A percentile compares a stretch with the other conserved stretches of the same genome.
Conservation (phyloP, 2,113 vertebrate species). For the Eptatretus burgeri region DNA sequence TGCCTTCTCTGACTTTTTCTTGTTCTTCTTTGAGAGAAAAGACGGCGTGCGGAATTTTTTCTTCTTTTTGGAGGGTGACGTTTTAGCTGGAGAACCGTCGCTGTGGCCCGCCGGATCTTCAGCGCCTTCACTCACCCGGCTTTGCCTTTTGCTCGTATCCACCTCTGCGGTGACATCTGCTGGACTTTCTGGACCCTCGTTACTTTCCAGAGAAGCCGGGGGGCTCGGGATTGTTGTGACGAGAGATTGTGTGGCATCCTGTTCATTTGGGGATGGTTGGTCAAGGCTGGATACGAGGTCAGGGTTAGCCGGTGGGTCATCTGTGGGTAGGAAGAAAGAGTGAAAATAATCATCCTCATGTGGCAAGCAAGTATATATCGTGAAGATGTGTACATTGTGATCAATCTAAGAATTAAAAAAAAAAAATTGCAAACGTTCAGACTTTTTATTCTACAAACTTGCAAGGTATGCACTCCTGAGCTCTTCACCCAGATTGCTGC, state of each 20-base stretch:
- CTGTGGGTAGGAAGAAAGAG: constrained; percentile 11
- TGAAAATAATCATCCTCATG: constrained; percentile 10
- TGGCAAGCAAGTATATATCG: constrained; percentile 20
- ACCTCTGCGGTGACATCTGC: no score
- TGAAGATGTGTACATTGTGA: not conserved
- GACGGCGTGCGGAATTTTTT: constrained; percentile 98
- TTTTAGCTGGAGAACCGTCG: constrained; percentile 46
- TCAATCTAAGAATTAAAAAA: no score
- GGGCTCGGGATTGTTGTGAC: no score
- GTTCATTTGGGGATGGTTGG: no score
- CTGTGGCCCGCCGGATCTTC: no score
- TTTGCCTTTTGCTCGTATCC: no score
- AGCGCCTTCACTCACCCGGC: no score
- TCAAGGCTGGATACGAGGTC: no score
- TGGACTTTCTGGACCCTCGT: no score
- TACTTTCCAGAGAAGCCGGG: no score
- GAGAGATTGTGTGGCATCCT: no score
- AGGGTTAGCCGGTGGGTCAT: constrained; percentile 11
- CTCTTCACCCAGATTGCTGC: constrained; percentile 9
- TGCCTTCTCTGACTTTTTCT: constrained; percentile 21
- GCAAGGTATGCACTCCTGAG: constrained; percentile 10
- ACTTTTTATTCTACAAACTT: constrained; percentile 7
- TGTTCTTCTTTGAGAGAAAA: constrained; percentile 97
- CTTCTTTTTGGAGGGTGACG: constrained; percentile 93
- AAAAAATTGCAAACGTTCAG: no score